A percentile compares a stretch with the other conserved stretches of the same genome.
Evolutionary conservation across 2,888 invertebrate genomes (phyloP).

Genomic region (Andrena fulva): DNA sequence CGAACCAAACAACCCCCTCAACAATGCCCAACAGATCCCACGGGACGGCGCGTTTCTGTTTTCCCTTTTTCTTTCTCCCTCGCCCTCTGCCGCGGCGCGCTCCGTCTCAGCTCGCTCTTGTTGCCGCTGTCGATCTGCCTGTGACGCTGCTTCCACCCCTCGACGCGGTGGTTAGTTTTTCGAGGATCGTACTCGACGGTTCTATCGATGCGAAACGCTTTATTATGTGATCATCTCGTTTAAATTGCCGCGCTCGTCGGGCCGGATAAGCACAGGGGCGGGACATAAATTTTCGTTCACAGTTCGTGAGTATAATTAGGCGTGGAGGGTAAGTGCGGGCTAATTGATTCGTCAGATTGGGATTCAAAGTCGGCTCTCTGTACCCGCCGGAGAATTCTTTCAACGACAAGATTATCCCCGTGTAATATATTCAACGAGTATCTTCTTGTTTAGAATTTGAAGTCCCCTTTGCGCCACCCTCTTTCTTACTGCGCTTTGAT

Average conservation of each 20-base stretch:
- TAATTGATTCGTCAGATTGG: not conserved
- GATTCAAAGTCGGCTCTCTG: not conserved
- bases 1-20: conserved; percentile 79
- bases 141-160: conserved; percentile 18
- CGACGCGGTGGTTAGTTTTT: conserved; percentile 26
- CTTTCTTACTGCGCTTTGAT: conserved; percentile 18
- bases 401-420: not conserved
- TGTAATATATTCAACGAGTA: conserved; percentile 15
- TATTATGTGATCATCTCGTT: conserved; percentile 42
- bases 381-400: not conserved
- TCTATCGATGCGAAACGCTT: conserved; percentile 46
- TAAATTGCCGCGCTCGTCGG: conserved; percentile 28
- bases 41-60: conserved; percentile 69
- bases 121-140: conserved; percentile 33
- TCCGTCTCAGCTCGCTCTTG: conserved; percentile 31
- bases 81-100: not conserved
- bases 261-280: not conserved
- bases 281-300: not conserved
- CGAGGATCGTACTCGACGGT: conserved; percentile 30
- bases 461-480: conserved; percentile 30
- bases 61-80: conserved; percentile 43
- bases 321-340: not conserved
- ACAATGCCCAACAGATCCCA: conserved; percentile 79
- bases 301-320: conserved; percentile 1
- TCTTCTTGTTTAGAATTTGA: conserved; percentile 16